Base-by-base conservation (phyloP, 2,113 vertebrate species). In the Dromaius novaehollandiae region DNA sequence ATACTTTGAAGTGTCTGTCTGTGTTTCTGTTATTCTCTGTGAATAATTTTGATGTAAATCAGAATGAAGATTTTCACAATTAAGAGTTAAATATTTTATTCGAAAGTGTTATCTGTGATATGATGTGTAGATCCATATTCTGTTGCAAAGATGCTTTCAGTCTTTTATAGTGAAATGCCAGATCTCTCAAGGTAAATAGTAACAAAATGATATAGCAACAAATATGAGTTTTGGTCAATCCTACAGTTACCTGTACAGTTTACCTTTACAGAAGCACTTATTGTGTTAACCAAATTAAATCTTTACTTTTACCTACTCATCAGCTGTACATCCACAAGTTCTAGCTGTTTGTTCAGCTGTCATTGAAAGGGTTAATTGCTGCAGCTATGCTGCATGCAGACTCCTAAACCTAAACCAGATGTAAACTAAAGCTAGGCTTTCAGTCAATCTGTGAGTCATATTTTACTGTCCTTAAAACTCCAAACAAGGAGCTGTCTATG, bases 401-500 rank as follows among this genome's bases (percentile, higher is more conserved):
- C 95, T 96, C 50, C 85, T 93, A 97, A 98, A 98, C 95, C 82
- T 86, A 96, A 98, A 98, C 87, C 98, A 98, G 97, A 98, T 98
- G 98, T 96, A 96, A 97, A 96, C 93, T 90, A 97, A 97, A 97
- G 90, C 93, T 93, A 96, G 96, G 84, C 94, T 97, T 97, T 97
- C 95, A 94, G 95, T 97, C 95, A 96, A 83, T 97, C 96, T 97
- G 87, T 96, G 97, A 97, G 96, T 97, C 95, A 94, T 95, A 86
- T 97, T 97, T 97, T 97, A 97, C 89, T 97, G 85, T 97, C 91
- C 96, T 96, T 97, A 96, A 94, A 97, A 96, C 85, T 97, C 96
- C 90, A 96, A 97, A 97, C 92, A 97, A 97, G 97, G 81, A 94
- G 66, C 89, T 96, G 82, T 95, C 95, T 97, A 90, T 92, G 91